These are phyloP conservation scores for Sinocyclocheilus anshuiensis DNA, from an alignment of 2,113 vertebrate genomes.

Conservation along the genomic window DNA sequence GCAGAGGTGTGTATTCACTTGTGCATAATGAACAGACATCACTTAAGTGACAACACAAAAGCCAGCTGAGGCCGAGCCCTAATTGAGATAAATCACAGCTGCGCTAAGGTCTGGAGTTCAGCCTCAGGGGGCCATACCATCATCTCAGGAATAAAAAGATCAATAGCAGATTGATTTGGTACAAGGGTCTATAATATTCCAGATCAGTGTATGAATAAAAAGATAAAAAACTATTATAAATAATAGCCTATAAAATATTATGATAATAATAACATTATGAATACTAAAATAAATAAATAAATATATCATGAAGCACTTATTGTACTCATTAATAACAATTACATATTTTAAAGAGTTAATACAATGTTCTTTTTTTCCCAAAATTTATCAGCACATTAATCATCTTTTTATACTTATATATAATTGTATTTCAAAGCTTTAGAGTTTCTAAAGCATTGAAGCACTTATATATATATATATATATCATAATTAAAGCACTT, in stretches of 20 bases:
- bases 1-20: slow-evolving; percentile 45
- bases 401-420: too few species aligned
- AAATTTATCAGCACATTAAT: too few species aligned
- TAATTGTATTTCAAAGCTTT: too few species aligned
- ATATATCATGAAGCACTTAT: too few species aligned
- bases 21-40: slow-evolving; percentile 66
- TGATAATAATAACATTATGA: background rate
- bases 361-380: too few species aligned
- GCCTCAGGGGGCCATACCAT: slow-evolving; percentile 39
- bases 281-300: background rate
- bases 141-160: background rate
- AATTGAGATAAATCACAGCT: slow-evolving; percentile 58
- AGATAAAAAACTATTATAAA: background rate
- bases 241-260: background rate
- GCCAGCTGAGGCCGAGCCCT: slow-evolving; percentile 64
- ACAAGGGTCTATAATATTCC: background rate
- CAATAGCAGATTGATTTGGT: too few species aligned
- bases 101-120: slow-evolving; percentile 2
- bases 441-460: too few species aligned
- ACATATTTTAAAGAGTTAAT: too few species aligned
- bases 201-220: background rate
- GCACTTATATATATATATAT: too few species aligned
- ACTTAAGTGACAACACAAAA: slow-evolving; percentile 58
- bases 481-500: too few species aligned
- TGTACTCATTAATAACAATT: too few species aligned